Base-by-base conservation (phyloP, 2,797 vertebrate genomes). In the Craterocephalus amniculus region DNA sequence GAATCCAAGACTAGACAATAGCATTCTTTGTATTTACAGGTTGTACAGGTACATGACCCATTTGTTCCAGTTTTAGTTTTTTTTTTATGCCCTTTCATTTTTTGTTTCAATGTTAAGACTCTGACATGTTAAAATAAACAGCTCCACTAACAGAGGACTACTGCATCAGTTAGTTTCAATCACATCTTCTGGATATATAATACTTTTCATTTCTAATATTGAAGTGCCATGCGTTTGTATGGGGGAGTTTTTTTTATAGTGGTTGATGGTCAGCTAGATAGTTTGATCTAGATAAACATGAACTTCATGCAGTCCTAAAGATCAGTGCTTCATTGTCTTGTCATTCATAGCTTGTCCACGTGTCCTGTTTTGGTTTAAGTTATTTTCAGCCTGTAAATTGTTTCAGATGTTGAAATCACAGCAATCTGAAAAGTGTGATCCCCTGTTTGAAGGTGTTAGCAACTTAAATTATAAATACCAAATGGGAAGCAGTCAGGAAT, bases 311-410 rank as follows among this genome's bases (percentile, higher is more conserved):
- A 60, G 62, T 70, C 27, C 45, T 62, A 48, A 67, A 75, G 60
- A 58, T 74, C 59, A 61, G 3, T 9, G 40, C 69, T 69, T 71
- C 4, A 29, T 71, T 76, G 16, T n/a, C 54, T 32, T 3, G 24
- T 45, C 63, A 10, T 35, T 31, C 34, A 9, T 63, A 13, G 2
- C 45, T 66, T 70, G 27, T 55, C 52, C 36, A 31, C 4, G 1
- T 56, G 49, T 73, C 58, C 20, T 27, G 38, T 49, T 70, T 72
- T 20, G 81, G 83, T 76, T n/a, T n/a, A n/a, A 62, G 54, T 77
- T 31, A 49, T 58, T 31, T 24, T 31, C 31, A 58, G 54, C 55
- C 24, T 70, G 34, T 67, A 9, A 32, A 66, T 71, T 20, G 45
- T 59, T 70, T 54, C 35, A 35, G 29, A 48, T 1, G 6, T 27